A percentile compares a stretch with the other conserved stretches of the same genome.
phyloP scores from a whole-genome alignment of 1,140 invertebrate species.

The Anoplolepis gracilipes region DNA sequence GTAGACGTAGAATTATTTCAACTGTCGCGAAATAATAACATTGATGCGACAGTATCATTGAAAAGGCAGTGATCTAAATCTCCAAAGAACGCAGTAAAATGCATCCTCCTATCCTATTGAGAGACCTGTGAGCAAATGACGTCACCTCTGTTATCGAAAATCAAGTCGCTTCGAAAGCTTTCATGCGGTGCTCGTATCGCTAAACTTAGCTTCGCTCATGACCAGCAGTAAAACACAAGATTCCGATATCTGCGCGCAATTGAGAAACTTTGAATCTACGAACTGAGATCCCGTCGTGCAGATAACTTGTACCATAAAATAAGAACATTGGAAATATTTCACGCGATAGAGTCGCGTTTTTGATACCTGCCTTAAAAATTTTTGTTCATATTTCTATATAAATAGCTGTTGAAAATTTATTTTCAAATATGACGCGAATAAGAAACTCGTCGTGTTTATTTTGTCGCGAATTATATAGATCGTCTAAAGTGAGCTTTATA shows the following conservation, averaged over 20 bases:
- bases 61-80: slow-evolving; percentile 28
- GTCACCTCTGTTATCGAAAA: slow-evolving; percentile 51
- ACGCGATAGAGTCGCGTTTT: background rate
- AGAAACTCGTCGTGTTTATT: background rate
- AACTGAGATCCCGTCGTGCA: background rate
- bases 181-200: slow-evolving; percentile 42
- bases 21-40: slow-evolving; percentile 29
- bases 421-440: slow-evolving; percentile 4
- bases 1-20: slow-evolving; percentile 24
- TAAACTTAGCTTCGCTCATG: slow-evolving; percentile 48
- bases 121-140: slow-evolving; percentile 42
- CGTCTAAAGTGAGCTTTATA: too few relatives aligned
- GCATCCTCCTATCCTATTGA: slow-evolving; percentile 16
- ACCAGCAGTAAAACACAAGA: slow-evolving; percentile 52
- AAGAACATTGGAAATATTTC: slow-evolving; percentile 27
- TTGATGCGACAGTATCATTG: background rate
- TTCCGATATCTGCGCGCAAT: slow-evolving; percentile 53
- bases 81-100: slow-evolving; percentile 17
- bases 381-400: slow-evolving; percentile 18
- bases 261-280: slow-evolving; percentile 41
- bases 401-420: slow-evolving; percentile 10
- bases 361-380: background rate
- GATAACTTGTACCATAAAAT: slow-evolving; percentile 36
- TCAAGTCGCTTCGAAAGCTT: slow-evolving; percentile 52
- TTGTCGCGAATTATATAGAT: too few relatives aligned